Base-by-base conservation (phyloP, 2,797 vertebrate genomes). In the Alosa sapidissima region DNA sequence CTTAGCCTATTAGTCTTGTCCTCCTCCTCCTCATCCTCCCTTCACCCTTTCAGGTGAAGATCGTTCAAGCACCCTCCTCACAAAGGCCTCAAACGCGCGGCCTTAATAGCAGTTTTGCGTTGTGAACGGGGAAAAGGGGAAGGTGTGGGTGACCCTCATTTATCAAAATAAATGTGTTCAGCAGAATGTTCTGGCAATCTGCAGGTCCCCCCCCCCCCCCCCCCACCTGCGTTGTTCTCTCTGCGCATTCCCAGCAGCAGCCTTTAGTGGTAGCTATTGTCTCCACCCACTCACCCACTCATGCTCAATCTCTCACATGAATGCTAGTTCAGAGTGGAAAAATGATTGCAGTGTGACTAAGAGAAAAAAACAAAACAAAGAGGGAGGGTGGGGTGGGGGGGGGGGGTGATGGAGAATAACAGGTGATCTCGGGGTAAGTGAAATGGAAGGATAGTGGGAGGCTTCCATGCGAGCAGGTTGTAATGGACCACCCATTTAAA, bases 111-210 rank as follows among this genome's bases (percentile, higher is more conserved):
- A 65, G 84, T 87, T 82, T 82, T 85, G 49, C 83, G 85, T 47
- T 47, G 14, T 16, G 36, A 83, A 87, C 87, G 78, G 45, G 86
- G 16, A 88, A 81, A 81, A 47, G 5, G 72, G 72, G 21, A 85
- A 92, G 65, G 90, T 88, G 91, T 93, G 87, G 92, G 92, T 86
- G 78, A 89, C 84, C 58, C 91, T 93, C 86, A 91, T 93, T 92
- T 89, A 87, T 86, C 88, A 91, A 91, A 91, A 84, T 86, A 88
- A 93, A 94, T 90, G 90, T 0, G 87, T 86, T 86, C 90, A 89
- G 91, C 91, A n/a, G 54, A 88, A 92, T 91, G 91, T 93, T 91
- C 88, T 88, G 90, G 89, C 91, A 92, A 92, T 91, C 87, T 85
- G 87, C 28, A 47, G 68, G 24, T 81, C 88, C 88, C 72, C 21